Base-by-base conservation (phyloP, 2,113 vertebrate species). In the Lamprotornis superbus region DNA sequence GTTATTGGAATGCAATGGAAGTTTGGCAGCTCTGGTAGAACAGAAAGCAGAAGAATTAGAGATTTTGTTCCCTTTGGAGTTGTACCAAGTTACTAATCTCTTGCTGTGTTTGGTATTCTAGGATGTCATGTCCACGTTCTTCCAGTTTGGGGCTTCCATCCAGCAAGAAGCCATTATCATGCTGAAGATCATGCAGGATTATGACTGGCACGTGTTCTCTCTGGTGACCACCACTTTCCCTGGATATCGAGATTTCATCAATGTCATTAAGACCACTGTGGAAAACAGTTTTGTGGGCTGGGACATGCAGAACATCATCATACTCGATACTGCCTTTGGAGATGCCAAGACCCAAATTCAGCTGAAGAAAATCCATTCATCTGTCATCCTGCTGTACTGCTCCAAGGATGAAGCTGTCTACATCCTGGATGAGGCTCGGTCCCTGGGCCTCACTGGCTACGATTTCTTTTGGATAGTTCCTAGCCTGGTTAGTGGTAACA, bases 161-260 rank as follows among this genome's bases (percentile, higher is more conserved):
- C 99, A 99, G 94, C 99, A 99, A 97, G 99, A 99, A 97, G 99
- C 99, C 80, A 98, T 98, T 1, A 97, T 99, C 92, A 99, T 99
- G 99, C 95, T 99, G 71, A 99, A 99, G 97, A 99, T 99, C 96
- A 99, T 99, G 99, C 99, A 99, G 96, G 99, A 99, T 97, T 99
- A 99, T 6, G 99, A 99, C 98, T 99, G 99, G 99, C 99, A 99
- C 1, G 98, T 99, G 93, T 99, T 99, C 97, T 99, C 99, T 80
- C 97, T 99, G 46, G 99, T 99, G 92, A 99, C 99, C 60, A 99
- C 99, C 90, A 99, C 99, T 95, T 99, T 99, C 92, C 99, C 99
- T 4, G 99, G 99, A 64, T 99, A 99, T 96, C 98, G 98, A 97
- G 99, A 99, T 97, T 99, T 99, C 97, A 99, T 99, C 94, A 98